Percentiles rank a stretch among this genome's conserved stretches.
These are phyloP conservation scores for Jordanella pulchra DNA, from an alignment of 2,797 vertebrate species.

Conservation along the genomic window DNA sequence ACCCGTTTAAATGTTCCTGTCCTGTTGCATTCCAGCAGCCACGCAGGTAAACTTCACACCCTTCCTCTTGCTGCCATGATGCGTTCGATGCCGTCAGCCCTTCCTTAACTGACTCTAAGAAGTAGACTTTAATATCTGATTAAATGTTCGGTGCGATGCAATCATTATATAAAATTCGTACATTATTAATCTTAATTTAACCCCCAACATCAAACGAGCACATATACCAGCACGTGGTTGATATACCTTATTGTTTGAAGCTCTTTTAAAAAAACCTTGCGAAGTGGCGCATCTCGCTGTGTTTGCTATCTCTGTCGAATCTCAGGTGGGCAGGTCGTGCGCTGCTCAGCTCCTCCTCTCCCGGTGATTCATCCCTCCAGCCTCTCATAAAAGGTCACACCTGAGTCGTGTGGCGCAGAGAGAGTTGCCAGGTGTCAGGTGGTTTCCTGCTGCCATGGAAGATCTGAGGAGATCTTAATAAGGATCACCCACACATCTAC, in stretches of 20 bases:
- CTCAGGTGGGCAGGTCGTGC: constrained; percentile 33
- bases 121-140: neutral
- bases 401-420: constrained; percentile 11
- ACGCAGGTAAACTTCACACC: neutral
- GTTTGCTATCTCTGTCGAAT: neutral
- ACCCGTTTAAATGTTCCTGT: neutral
- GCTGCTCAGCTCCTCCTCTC: constrained; percentile 17
- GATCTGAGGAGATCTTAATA: constrained; percentile 6
- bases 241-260: neutral
- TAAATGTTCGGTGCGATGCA: neutral
- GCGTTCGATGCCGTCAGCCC: neutral
- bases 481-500: neutral
- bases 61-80: no score
- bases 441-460: neutral
- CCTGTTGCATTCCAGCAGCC: neutral
- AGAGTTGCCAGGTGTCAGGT: constrained; percentile 15
- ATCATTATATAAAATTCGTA: neutral
- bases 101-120: neutral
- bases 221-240: neutral
- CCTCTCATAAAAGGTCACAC: constrained; percentile 7
- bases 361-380: neutral
- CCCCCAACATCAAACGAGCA: neutral
- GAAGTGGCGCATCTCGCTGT: constrained; percentile 11
- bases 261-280: neutral
- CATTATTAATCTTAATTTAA: neutral